phyloP scores from a whole-genome alignment of 1,140 invertebrate species.

The Papilio polytes region DNA sequence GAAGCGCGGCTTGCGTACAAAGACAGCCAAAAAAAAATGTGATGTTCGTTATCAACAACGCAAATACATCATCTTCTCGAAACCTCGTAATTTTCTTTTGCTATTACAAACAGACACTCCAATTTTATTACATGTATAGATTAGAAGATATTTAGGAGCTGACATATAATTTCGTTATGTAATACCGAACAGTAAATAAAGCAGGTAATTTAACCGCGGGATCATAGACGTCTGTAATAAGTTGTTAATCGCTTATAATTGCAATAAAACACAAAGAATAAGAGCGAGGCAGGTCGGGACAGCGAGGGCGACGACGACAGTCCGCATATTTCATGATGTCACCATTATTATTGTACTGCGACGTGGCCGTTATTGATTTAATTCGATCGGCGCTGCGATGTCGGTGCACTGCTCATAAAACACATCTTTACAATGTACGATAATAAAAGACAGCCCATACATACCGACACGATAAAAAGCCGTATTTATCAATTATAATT shows the following conservation, averaged over 20 bases:
- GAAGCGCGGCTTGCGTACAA: too few species aligned
- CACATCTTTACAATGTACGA: conserved; percentile 9
- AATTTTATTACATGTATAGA: too few species aligned
- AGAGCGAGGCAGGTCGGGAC: background rate
- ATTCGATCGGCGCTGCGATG: conserved; percentile 38
- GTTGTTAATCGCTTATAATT: background rate
- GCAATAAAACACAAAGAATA: conserved; percentile 18
- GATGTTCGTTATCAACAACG: too few species aligned
- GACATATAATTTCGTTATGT: too few species aligned
- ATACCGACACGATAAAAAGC: background rate
- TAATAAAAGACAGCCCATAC: background rate
- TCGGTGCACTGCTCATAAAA: conserved; percentile 8
- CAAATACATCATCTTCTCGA: too few species aligned
- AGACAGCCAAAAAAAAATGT: too few species aligned
- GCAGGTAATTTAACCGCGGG: background rate
- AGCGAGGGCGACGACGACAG: conserved; percentile 7
- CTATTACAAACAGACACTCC: too few species aligned
- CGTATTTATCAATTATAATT: background rate
- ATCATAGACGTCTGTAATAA: background rate
- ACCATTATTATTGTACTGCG: conserved; percentile 46
- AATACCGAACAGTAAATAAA: background rate
- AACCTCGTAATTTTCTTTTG: too few species aligned
- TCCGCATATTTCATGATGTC: conserved; percentile 44
- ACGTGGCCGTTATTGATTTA: conserved; percentile 46
- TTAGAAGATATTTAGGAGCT: too few species aligned